Conservation (phyloP, 1,140 invertebrate species). For the Bombus waltoni region DNA sequence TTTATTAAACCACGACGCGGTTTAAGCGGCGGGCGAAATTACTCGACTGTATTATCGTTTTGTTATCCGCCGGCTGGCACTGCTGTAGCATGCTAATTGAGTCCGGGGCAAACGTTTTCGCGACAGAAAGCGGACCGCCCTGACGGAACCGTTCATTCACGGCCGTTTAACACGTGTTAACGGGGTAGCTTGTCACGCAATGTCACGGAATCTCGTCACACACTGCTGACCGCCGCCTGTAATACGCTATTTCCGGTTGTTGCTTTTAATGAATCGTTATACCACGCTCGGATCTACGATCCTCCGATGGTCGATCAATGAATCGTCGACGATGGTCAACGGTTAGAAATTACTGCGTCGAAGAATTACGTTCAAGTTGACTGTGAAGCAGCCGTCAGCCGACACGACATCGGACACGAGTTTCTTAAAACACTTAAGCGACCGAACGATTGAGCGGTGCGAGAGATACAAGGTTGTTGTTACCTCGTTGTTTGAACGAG, state of each 20-base stretch:
- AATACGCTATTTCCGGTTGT: neutral
- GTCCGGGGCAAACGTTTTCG: slow-evolving; percentile 44
- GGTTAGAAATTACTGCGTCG: no score
- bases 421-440: no score
- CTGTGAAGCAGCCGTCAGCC: no score
- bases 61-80: slow-evolving; percentile 28
- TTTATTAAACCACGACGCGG: slow-evolving; percentile 57
- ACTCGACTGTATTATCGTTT: slow-evolving; percentile 56
- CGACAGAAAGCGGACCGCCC: slow-evolving; percentile 26
- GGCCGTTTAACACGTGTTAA: slow-evolving; percentile 55
- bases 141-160: slow-evolving; percentile 49
- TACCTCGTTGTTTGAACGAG: no score
- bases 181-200: slow-evolving; percentile 45
- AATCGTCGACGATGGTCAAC: no score
- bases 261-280: slow-evolving; percentile 13
- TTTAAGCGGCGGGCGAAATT: slow-evolving; percentile 22
- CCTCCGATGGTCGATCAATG: no score
- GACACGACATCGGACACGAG: no score
- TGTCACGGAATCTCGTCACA: slow-evolving; percentile 48
- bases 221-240: neutral
- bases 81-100: slow-evolving; percentile 53
- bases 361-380: no score
- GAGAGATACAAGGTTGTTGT: no score
- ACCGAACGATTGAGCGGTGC: no score
- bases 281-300: neutral